phyloP scores from a whole-genome alignment of 2,113 vertebrate genomes.

The Poicephalus meyeri region DNA sequence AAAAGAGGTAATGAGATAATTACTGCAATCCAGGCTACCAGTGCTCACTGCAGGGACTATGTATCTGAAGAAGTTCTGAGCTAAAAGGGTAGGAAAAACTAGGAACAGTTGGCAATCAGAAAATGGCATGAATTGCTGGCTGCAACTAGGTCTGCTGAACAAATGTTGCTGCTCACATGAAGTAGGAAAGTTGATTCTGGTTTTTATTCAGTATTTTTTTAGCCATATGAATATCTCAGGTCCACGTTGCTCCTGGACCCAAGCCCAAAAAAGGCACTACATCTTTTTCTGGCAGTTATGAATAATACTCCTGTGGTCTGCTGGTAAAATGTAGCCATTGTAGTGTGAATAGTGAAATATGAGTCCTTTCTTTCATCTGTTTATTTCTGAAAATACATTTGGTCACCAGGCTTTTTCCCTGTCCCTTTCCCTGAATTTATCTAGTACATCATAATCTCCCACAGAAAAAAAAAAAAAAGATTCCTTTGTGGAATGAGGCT shows the following conservation, averaged over 20 bases:
- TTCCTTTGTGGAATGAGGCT: neutral
- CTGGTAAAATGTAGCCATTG: neutral
- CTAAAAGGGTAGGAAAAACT: neutral
- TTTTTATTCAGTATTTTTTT: neutral
- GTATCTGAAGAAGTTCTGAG: neutral
- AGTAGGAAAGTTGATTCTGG: neutral
- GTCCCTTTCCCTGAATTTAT: neutral
- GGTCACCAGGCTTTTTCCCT: neutral
- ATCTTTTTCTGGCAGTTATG: neutral
- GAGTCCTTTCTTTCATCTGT: neutral
- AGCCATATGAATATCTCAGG: neutral
- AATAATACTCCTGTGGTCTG: neutral
- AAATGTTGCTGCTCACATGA: neutral
- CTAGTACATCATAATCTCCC: slow-evolving; percentile 23
- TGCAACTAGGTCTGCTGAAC: neutral
- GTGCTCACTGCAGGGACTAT: neutral
- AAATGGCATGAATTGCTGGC: neutral
- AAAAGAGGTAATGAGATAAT: slow-evolving; percentile 4
- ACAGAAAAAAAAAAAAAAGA: neutral
- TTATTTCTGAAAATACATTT: slow-evolving; percentile 40
- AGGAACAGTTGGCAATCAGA: neutral
- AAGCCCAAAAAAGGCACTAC: neutral
- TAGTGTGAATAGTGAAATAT: neutral
- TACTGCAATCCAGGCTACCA: neutral
- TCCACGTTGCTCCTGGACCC: neutral